These are phyloP conservation scores for Dicrurus megarhynchus DNA, from an alignment of 2,113 vertebrate genomes.

Conservation along the genomic window DNA sequence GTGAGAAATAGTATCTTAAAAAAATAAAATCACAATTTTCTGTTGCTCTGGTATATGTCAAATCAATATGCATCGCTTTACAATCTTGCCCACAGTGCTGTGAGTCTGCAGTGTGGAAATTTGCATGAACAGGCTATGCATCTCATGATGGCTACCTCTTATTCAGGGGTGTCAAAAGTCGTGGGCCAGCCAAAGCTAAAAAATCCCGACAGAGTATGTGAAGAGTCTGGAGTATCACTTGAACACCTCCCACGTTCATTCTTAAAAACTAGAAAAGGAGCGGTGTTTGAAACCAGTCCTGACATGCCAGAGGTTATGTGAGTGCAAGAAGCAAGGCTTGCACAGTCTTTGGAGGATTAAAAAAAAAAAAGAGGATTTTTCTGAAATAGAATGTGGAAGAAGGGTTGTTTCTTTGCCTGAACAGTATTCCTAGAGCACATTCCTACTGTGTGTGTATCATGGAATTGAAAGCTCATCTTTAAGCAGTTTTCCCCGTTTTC, in stretches of 20 bases:
- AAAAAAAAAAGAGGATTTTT: background rate
- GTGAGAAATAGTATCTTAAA: background rate
- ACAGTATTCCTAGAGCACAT: background rate
- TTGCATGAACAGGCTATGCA: background rate
- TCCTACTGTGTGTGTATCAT: accelerated
- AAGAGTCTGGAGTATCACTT: background rate
- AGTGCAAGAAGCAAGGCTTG: background rate
- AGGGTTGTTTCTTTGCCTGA: background rate
- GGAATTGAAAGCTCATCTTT: background rate
- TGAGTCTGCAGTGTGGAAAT: background rate
- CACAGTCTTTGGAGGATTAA: background rate
- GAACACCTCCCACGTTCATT: background rate
- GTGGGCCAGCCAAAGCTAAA: background rate
- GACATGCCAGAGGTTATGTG: background rate
- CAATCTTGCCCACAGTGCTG: background rate
- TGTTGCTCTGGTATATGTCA: background rate
- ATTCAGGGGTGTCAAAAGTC: background rate
- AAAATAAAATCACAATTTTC: background rate
- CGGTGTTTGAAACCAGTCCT: background rate
- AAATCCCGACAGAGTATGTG: background rate
- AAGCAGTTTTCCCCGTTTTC: background rate
- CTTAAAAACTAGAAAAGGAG: background rate
- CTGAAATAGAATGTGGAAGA: background rate
- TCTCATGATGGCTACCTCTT: background rate
- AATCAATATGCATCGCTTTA: background rate